phyloP scores from a whole-genome alignment of 92 coral and sea anemone species.

The Siderastrea radians region DNA sequence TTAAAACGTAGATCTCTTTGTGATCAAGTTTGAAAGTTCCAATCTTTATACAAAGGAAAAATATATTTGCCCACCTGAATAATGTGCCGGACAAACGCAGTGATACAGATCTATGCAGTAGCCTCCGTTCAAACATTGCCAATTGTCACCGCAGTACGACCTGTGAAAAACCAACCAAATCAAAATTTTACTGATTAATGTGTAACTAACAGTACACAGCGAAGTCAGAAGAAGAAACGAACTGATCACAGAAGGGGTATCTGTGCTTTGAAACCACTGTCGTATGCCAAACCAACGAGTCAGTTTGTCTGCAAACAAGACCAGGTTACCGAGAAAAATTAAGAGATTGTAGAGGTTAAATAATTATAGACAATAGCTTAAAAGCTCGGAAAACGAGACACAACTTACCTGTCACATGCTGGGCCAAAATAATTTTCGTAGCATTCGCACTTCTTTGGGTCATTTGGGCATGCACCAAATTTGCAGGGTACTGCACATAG shows the following conservation, averaged over 20 bases:
- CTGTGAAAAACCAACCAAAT: slow-evolving; percentile 30
- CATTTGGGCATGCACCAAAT: slow-evolving; percentile 84
- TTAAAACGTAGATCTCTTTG: too few relatives aligned
- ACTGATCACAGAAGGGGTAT: background rate
- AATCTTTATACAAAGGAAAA: background rate
- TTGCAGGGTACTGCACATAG: slow-evolving; percentile 74
- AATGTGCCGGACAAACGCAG: slow-evolving; percentile 81
- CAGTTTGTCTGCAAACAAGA: too few relatives aligned
- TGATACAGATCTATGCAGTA: slow-evolving; percentile 81
- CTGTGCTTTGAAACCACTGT: background rate
- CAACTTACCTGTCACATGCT: slow-evolving; percentile 83
- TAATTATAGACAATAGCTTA: too few relatives aligned
- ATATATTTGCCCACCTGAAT: slow-evolving; percentile 60
- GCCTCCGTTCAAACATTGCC: slow-evolving; percentile 82
- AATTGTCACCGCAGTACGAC: slow-evolving; percentile 73
- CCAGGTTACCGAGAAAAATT: too few relatives aligned
- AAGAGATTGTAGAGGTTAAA: too few relatives aligned
- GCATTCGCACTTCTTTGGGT: slow-evolving; percentile 88
- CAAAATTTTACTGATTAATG: background rate
- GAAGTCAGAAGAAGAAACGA: background rate
- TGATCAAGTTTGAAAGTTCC: too few relatives aligned
- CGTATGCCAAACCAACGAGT: too few relatives aligned
- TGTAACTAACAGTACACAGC: background rate
- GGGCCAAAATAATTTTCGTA: slow-evolving; percentile 73
- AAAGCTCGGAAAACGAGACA: background rate